Percentiles rank a stretch among this genome's conserved stretches.
Evolutionary conservation across 2,113 vertebrate species (phyloP).

Genomic region (Pseudorhombus dupliciocellatus): DNA sequence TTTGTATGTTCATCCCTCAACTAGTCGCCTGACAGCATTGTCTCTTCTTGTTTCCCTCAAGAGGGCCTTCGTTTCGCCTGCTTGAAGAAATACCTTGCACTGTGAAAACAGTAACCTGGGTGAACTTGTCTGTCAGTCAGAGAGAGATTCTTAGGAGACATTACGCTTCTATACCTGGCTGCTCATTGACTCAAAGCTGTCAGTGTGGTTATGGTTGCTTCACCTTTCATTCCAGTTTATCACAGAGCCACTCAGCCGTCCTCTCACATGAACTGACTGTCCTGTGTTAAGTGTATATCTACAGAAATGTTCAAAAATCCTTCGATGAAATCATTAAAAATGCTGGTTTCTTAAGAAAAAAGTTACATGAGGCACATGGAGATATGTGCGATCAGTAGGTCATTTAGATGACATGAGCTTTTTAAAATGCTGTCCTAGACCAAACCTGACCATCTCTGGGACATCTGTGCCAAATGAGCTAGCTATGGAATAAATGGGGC

Average conservation of each 20-base stretch:
- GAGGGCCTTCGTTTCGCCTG: constrained; percentile 58
- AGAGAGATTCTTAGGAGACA: constrained; percentile 77
- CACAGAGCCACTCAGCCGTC: constrained; percentile 46
- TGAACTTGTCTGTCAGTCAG: constrained; percentile 78
- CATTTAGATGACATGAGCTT: neutral
- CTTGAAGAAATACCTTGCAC: constrained; percentile 62
- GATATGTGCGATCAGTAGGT: neutral
- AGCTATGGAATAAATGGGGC: neutral
- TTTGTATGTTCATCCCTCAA: constrained; percentile 61
- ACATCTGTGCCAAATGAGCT: neutral
- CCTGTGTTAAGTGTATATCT: constrained; percentile 49
- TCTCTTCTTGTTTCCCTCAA: constrained; percentile 55
- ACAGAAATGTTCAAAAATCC: constrained; percentile 22
- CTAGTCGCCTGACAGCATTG: constrained; percentile 62
- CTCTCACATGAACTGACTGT: constrained; percentile 36
- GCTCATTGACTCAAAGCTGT: constrained; percentile 73
- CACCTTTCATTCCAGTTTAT: constrained; percentile 64
- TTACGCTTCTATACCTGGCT: constrained; percentile 76
- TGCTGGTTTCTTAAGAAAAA: neutral
- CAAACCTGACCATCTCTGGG: neutral
- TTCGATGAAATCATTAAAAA: constrained; percentile 22
- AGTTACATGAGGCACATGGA: neutral
- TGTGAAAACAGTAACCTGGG: constrained; percentile 65
- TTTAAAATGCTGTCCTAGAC: no score
- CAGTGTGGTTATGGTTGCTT: constrained; percentile 67